Percentiles rank a stretch among this genome's conserved stretches.
These are phyloP conservation scores for Bombus huntii DNA, from an alignment of 1,140 invertebrate genomes.

Conservation along the genomic window DNA sequence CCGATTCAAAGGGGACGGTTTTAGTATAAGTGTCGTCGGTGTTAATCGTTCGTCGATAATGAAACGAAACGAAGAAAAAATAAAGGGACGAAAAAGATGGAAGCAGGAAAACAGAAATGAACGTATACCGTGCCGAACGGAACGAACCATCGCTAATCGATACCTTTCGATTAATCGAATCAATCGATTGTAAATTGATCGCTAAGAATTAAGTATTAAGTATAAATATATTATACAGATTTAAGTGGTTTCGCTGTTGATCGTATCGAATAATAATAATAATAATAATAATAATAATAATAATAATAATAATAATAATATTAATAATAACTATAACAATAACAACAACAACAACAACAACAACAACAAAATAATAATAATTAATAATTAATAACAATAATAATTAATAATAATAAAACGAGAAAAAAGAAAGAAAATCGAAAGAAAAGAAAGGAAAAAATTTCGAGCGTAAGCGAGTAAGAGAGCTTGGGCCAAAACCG, in stretches of 20 bases:
- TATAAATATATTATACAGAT: constrained; percentile 73
- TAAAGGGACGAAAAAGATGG: constrained; percentile 17
- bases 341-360: neutral
- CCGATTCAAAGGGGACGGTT: constrained; percentile 65
- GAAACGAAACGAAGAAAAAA: constrained; percentile 40
- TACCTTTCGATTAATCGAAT: constrained; percentile 65
- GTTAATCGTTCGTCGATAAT: constrained; percentile 65
- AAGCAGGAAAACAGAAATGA: constrained; percentile 64
- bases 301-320: neutral
- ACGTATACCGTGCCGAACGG: constrained; percentile 47
- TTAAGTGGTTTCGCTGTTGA: constrained; percentile 76
- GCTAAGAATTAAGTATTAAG: constrained; percentile 72
- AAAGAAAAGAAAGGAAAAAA: constrained; percentile 10
- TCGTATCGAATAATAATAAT: constrained; percentile 66
- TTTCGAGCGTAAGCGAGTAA: constrained; percentile 72
- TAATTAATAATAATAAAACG: constrained; percentile 35
- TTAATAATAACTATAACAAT: neutral
- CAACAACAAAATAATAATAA: neutral
- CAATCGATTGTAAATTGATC: constrained; percentile 75
- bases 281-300: neutral
- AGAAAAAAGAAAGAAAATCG: constrained; percentile 16
- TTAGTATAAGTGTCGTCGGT: constrained; percentile 65
- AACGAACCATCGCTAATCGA: constrained; percentile 68
- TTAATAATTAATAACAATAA: neutral
- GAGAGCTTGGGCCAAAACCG: constrained; percentile 77